Evolutionary conservation across 2,113 vertebrate species (phyloP), one percentile per base, ranked within the genome.

Genomic region (Marmota flaviventris): DNA sequence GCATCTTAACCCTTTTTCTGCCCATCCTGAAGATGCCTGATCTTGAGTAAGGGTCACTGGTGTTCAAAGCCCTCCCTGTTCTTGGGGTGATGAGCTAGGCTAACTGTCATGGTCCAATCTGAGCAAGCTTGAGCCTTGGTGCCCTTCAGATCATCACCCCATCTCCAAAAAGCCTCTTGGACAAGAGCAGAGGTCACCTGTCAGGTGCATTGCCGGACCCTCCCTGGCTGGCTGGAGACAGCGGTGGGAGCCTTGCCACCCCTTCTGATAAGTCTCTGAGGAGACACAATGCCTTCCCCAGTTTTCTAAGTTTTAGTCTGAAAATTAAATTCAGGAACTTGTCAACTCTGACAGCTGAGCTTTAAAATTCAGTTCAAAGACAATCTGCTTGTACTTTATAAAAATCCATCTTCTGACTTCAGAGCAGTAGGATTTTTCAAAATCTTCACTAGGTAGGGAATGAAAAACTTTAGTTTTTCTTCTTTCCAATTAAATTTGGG

Each of bases 341-440:
- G 97, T 98, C 97, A 98, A 94, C 85, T 89, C 95, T 98, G 98
- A 98, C 97, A 97, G 97, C 82, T 86, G 37, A 97, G 94, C 96
- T 97, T 97, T 97, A 98, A 96, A 92, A 97, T 95, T 98, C 95
- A 94, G 95, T 96, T 98, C 97, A 97, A 98, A 98, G 97, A 94
- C 95, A 97, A 95, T 95, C 92, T 96, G 85, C 97, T 97, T 98
- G 96, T 96, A 95, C 92, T 97, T 98, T 91, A 97, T 89, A 98
- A 97, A 98, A 98, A 98, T 92, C 92, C 39, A 0, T 89, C 94
- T 94, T 90, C 97, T 96, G 69, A 95, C 94, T 98, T 97, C 95
- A 95, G 94, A 97, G 95, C 81, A 86, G 69, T 39, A 90, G 88
- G 94, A 51, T 93, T 94, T 98, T 88, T 93, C 85, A 94, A 97